Evolutionary conservation across 2,797 vertebrate species (phyloP).

Genomic region (Eulemur coronatus): DNA sequence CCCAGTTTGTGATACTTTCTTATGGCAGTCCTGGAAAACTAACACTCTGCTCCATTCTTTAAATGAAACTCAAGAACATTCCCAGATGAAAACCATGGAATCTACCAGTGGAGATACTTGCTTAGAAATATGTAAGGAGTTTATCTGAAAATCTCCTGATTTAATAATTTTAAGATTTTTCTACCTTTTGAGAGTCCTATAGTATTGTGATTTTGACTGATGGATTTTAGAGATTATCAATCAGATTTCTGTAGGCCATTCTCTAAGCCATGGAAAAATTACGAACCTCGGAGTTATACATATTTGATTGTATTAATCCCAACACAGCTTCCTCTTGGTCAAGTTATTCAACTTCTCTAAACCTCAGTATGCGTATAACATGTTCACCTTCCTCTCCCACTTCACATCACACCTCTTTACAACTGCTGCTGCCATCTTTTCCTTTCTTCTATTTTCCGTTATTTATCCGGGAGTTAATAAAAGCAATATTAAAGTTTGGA

Average conservation of each 20-base stretch:
- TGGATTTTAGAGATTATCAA: not conserved
- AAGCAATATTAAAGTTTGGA: not conserved
- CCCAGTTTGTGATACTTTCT: not conserved
- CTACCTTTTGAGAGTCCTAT: not conserved
- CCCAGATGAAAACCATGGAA: not conserved
- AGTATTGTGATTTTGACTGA: not conserved
- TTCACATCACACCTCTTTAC: not conserved
- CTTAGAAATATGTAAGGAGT: not conserved
- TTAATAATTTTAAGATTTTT: not conserved
- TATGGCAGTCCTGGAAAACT: not conserved
- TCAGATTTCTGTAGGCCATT: not conserved
- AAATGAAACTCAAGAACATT: not conserved
- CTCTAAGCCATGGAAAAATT: not conserved
- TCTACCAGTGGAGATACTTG: not conserved
- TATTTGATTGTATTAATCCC: not conserved
- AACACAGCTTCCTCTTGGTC: not conserved
- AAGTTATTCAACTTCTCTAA: not conserved
- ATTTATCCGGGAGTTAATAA: not conserved
- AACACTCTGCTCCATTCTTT: not conserved
- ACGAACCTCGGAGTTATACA: not conserved
- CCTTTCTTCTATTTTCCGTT: not conserved
- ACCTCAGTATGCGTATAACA: accelerated
- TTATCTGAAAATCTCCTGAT: not conserved
- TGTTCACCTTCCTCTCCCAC: not conserved
- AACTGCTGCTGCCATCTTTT: not conserved